Evolutionary conservation across 1,140 invertebrate genomes (phyloP).

Genomic region (Bombus huntii): DNA sequence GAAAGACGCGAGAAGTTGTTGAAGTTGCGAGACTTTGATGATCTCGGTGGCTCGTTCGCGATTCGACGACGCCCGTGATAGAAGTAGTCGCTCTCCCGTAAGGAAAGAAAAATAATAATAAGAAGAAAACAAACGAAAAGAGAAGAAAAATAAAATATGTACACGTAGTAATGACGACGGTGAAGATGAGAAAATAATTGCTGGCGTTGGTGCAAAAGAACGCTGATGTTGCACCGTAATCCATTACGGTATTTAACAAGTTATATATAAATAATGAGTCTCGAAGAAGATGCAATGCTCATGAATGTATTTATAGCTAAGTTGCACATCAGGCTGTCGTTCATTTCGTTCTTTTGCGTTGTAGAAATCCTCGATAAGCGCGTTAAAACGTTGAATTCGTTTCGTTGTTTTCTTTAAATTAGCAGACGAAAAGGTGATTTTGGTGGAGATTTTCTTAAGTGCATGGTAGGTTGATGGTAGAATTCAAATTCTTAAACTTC

Average conservation of each 20-base stretch:
- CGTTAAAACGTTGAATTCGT: not conserved
- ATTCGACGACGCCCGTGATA: constrained; percentile 19
- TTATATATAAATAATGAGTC: constrained; percentile 7
- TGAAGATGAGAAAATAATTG: constrained; percentile 45
- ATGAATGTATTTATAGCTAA: not conserved
- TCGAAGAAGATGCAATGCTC: not conserved
- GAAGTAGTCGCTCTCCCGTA: constrained; percentile 4
- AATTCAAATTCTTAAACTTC: no score
- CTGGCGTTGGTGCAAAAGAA: no score
- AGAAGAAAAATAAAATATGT: not conserved
- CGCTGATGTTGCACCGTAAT: not conserved
- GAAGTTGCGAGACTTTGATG: constrained; percentile 23
- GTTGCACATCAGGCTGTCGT: not conserved
- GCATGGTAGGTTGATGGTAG: no score
- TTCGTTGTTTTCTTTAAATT: not conserved
- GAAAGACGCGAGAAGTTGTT: not conserved
- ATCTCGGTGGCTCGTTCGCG: constrained; percentile 5
- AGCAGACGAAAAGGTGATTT: not conserved
- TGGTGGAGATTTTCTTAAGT: not conserved
- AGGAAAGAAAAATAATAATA: not conserved
- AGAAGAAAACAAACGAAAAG: not conserved
- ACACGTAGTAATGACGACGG: constrained; percentile 9
- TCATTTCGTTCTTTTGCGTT: not conserved
- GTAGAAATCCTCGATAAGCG: constrained; percentile 1
- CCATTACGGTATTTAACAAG: constrained; percentile 12